phyloP scores from a whole-genome alignment of 2,113 vertebrate species.

The Piprites chloris region DNA sequence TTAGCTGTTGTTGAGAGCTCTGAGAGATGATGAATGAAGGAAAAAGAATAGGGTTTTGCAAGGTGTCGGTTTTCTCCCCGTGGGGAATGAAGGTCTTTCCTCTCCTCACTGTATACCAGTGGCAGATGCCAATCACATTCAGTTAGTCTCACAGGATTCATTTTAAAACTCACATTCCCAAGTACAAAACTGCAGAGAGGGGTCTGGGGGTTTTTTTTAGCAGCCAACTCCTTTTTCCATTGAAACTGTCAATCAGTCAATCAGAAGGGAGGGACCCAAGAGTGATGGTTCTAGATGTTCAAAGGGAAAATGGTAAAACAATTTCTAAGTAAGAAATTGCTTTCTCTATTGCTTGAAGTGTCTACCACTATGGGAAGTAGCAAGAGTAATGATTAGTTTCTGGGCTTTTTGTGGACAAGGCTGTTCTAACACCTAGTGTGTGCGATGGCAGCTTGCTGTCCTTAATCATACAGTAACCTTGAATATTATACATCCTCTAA shows the following conservation, averaged over 20 bases:
- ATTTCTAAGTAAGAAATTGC: conserved; percentile 64
- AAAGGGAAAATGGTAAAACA: conserved; percentile 59
- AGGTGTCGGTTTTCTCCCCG: not conserved
- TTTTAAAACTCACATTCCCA: conserved; percentile 42
- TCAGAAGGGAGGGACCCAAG: conserved; percentile 23
- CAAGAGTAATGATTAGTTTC: conserved; percentile 62
- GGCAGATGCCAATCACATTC: conserved; percentile 63
- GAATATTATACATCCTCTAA: conserved; percentile 34
- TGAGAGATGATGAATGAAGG: conserved; percentile 23
- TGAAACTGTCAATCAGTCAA: conserved; percentile 55
- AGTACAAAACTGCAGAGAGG: not conserved
- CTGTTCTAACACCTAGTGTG: not conserved
- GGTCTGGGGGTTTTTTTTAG: not conserved
- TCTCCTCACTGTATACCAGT: not conserved
- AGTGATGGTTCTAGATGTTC: conserved; percentile 23
- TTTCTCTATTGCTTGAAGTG: conserved; percentile 33
- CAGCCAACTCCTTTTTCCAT: conserved; percentile 20
- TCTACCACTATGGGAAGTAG: conserved; percentile 43
- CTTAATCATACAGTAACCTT: conserved; percentile 54
- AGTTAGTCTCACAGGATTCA: conserved; percentile 56
- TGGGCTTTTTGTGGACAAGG: conserved; percentile 25
- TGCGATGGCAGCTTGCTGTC: conserved; percentile 1
- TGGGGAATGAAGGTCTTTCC: not conserved
- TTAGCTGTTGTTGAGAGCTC: conserved; percentile 12
- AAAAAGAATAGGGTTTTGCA: not conserved